These are phyloP conservation scores for Gryllus bimaculatus DNA, from an alignment of 1,140 invertebrate genomes.

Conservation along the genomic window DNA sequence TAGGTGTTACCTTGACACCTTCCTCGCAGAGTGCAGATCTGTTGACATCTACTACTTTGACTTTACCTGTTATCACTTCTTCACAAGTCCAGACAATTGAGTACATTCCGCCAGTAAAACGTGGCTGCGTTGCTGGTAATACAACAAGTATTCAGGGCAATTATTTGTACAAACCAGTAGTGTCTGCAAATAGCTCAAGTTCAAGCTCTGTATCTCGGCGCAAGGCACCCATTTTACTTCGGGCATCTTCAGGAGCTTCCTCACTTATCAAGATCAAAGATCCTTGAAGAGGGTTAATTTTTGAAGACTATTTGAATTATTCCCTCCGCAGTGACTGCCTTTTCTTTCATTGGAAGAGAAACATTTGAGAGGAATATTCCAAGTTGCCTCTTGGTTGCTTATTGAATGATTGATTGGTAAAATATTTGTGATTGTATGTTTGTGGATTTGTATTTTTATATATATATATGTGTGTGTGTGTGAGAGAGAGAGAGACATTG, in stretches of 20 bases:
- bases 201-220: background rate
- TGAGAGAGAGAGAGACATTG: background rate
- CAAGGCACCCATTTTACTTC: constrained; percentile 14
- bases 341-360: background rate
- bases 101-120: constrained; percentile 3
- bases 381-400: no score
- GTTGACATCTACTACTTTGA: constrained; percentile 9
- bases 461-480: background rate
- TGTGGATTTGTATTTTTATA: constrained; percentile 6
- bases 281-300: constrained; percentile 6
- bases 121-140: constrained; percentile 18
- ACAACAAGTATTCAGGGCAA: constrained; percentile 34
- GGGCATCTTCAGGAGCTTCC: constrained; percentile 10
- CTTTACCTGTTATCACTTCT: constrained; percentile 12
- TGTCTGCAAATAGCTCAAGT: background rate
- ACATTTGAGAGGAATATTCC: no score
- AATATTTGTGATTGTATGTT: background rate
- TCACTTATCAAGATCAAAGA: constrained; percentile 18
- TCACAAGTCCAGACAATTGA: constrained; percentile 19
- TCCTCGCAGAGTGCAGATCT: background rate
- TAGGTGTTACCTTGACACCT: constrained; percentile 20
- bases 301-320: background rate
- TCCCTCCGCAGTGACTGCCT: background rate
- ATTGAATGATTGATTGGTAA: background rate
- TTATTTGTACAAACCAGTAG: constrained; percentile 38